Percentiles rank a stretch among this genome's conserved stretches.
phyloP scores from a whole-genome alignment of 2,888 invertebrate genomes.

The Platycheirus rosarum region DNA sequence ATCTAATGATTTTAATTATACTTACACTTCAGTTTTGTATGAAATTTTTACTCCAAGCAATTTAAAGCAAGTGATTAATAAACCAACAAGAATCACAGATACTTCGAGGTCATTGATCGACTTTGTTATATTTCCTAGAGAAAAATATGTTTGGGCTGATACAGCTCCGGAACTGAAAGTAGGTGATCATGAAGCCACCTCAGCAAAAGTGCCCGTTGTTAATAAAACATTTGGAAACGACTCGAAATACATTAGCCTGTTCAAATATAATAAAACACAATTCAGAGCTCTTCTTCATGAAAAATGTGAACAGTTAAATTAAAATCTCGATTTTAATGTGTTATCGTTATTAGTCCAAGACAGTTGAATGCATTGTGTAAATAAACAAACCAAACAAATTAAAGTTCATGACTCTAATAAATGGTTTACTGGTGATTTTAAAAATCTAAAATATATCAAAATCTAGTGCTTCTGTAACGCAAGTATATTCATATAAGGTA shows the following conservation, averaged over 20 bases:
- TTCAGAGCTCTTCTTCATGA: conserved; percentile 11
- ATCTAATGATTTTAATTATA: conserved; percentile 5
- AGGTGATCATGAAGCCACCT: not conserved
- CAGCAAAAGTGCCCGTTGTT: not conserved
- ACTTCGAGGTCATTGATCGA: conserved; percentile 8
- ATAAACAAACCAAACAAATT: not conserved
- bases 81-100: conserved; percentile 12
- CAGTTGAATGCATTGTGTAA: not conserved
- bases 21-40: not conserved
- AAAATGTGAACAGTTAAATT: conserved; percentile 8
- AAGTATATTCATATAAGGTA: conserved; percentile 6
- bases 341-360: not conserved
- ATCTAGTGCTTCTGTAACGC: conserved; percentile 31
- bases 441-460: conserved; percentile 15
- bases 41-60: conserved; percentile 1
- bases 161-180: not conserved
- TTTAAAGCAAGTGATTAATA: too few relatives aligned
- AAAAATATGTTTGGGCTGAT: conserved; percentile 8
- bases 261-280: conserved; percentile 12
- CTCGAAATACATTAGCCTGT: not conserved
- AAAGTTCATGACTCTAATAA: not conserved
- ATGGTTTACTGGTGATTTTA: conserved; percentile 11
- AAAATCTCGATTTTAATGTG: not conserved
- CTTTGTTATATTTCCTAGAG: conserved; percentile 6
- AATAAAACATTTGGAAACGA: not conserved